These are phyloP conservation scores for Drosophila eugracilis DNA, from an alignment of 1,140 invertebrate genomes.

Conservation along the genomic window DNA sequence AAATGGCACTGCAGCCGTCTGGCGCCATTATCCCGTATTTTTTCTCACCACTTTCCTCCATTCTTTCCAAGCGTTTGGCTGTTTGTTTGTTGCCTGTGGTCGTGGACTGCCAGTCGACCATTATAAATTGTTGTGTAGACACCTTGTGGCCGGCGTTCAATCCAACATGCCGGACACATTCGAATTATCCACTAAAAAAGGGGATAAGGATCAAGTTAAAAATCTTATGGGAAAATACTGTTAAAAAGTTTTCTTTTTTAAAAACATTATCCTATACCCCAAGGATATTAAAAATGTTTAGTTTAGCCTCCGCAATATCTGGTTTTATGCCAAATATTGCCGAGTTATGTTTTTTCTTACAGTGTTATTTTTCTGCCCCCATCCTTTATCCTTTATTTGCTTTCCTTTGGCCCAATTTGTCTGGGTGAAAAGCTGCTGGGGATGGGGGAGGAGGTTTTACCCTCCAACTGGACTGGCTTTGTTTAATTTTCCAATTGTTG, in stretches of 20 bases:
- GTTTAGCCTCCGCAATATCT: too few species aligned
- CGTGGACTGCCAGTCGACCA: conserved; percentile 41
- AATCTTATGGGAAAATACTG: neutral
- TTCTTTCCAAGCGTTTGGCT: conserved; percentile 20
- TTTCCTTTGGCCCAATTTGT: conserved; percentile 39
- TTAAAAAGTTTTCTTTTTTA: neutral
- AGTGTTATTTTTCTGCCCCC: neutral
- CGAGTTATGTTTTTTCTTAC: neutral
- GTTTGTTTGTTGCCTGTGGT: conserved; percentile 32
- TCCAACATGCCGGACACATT: conserved; percentile 23
- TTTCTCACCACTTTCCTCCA: conserved; percentile 31
- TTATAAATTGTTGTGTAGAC: conserved; percentile 59
- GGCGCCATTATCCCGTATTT: conserved; percentile 44
- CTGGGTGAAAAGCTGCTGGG: conserved; percentile 1
- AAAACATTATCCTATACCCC: too few species aligned
- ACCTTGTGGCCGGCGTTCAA: conserved; percentile 47
- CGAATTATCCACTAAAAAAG: conserved; percentile 12
- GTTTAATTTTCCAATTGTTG: conserved; percentile 58
- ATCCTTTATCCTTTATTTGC: conserved; percentile 25
- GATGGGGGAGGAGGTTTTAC: neutral
- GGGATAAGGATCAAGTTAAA: neutral
- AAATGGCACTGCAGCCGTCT: conserved; percentile 60
- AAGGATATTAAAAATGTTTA: too few species aligned
- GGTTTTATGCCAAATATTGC: too few species aligned
- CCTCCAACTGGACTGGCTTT: conserved; percentile 31